A percentile compares a stretch with the other conserved stretches of the same genome.
Conservation (phyloP, 2,113 vertebrate species). For the Callaeas wilsoni region DNA sequence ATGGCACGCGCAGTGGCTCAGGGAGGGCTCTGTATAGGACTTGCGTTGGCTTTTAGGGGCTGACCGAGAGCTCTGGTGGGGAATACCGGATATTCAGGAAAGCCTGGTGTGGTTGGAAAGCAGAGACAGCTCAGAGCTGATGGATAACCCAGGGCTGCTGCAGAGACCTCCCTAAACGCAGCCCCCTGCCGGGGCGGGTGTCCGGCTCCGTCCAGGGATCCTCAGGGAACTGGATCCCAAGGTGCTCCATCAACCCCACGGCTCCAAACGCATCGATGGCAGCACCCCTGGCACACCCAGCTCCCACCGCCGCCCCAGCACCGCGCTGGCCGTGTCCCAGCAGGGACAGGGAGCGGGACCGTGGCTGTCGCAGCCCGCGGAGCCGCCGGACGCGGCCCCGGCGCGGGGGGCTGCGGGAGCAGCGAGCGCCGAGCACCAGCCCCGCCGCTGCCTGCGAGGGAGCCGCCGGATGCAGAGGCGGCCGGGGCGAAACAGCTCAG, state of each 20-base stretch:
- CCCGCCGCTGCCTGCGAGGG: not conserved
- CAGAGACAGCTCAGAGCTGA: not conserved
- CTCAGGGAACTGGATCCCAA: not conserved
- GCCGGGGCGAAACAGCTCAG: slow-evolving; percentile 63
- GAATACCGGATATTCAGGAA: not conserved
- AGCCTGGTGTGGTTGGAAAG: not conserved
- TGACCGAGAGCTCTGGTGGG: not conserved
- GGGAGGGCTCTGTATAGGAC: not conserved
- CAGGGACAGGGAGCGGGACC: fast-evolving
- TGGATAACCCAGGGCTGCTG: not conserved
- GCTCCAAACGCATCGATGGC: fast-evolving
- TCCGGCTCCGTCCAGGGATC: fast-evolving
- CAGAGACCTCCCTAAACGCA: not conserved
- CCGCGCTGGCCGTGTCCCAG: fast-evolving
- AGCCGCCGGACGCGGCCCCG: not conserved
- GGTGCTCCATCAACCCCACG: fast-evolving
- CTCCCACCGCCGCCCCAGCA: fast-evolving
- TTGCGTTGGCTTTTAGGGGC: not conserved
- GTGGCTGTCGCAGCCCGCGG: fast-evolving
- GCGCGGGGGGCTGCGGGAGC: not conserved
- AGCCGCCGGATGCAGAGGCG: not conserved
- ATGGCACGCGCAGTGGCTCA: fast-evolving
- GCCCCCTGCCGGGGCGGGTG: not conserved
- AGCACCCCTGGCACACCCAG: fast-evolving
- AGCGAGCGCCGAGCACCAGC: not conserved